Percentiles rank a stretch among this genome's conserved stretches.
phyloP scores from a whole-genome alignment of 2,797 vertebrate species.

The Lophius americanus region DNA sequence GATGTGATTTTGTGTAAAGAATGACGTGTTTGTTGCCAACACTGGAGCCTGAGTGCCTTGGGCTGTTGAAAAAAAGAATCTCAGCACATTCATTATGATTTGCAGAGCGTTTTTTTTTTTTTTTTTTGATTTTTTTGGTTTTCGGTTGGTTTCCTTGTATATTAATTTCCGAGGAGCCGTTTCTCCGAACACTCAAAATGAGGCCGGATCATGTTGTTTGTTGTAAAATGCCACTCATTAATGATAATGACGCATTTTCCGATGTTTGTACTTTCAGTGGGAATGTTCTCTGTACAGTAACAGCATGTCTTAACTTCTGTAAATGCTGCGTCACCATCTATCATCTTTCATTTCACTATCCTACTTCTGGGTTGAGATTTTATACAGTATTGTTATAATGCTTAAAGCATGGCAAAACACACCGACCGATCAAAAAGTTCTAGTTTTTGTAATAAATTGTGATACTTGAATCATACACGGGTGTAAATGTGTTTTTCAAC shows the following conservation, averaged over 20 bases:
- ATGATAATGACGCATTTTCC: constrained; percentile 71
- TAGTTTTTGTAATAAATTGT: constrained; percentile 90
- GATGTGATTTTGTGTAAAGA: constrained; percentile 74
- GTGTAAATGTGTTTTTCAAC: constrained; percentile 31
- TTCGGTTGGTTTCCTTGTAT: constrained; percentile 39
- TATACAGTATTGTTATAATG: constrained; percentile 86
- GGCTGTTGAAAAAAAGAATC: constrained; percentile 79
- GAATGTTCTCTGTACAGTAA: constrained; percentile 83
- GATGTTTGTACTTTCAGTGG: constrained; percentile 74
- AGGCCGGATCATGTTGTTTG: constrained; percentile 42
- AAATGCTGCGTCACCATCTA: constrained; percentile 82
- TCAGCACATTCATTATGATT: constrained; percentile 78
- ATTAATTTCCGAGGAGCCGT: constrained; percentile 52
- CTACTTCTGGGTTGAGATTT: constrained; percentile 81
- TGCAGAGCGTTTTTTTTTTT: constrained; percentile 72
- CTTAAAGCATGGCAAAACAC: constrained; percentile 86
- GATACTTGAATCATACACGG: constrained; percentile 78
- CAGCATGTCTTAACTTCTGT: constrained; percentile 82
- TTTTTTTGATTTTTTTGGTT: constrained; percentile 29
- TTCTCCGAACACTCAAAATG: constrained; percentile 58
- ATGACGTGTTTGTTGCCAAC: constrained; percentile 83
- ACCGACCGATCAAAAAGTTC: constrained; percentile 73
- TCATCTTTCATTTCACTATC: constrained; percentile 80
- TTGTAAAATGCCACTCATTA: constrained; percentile 67
- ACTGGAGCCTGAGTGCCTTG: constrained; percentile 90